Conservation (phyloP, 2,113 vertebrate genomes). For the Calyptommatus sinebrachiatus region DNA sequence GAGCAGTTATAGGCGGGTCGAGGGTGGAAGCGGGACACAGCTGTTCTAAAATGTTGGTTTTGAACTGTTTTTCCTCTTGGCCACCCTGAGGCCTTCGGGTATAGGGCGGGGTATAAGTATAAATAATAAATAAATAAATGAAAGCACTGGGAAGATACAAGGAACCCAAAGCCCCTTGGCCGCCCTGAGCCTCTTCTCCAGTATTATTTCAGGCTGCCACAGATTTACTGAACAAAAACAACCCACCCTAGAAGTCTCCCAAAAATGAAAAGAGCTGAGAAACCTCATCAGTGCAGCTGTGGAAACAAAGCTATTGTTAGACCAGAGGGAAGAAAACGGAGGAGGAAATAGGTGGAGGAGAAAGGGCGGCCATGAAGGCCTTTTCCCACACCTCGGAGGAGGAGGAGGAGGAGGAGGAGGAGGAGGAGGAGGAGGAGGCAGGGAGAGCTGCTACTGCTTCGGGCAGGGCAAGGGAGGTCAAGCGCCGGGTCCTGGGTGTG, state of each 20-base stretch:
- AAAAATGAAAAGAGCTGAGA: conserved; percentile 58
- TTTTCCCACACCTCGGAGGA: conserved; percentile 38
- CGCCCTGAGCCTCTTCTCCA: conserved; percentile 63
- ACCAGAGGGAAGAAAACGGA: conserved; percentile 51
- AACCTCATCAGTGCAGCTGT: conserved; percentile 65
- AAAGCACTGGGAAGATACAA: conserved; percentile 34
- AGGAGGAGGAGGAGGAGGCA: neutral
- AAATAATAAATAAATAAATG: no score
- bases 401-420: neutral
- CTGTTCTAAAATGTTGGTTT: no score
- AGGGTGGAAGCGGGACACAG: no score
- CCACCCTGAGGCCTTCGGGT: no score
- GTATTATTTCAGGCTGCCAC: conserved; percentile 62
- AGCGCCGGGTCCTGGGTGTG: conserved; percentile 57
- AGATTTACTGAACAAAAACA: conserved; percentile 69
- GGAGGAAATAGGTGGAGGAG: conserved; percentile 57
- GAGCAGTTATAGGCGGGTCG: no score
- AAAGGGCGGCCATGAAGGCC: conserved; percentile 60
- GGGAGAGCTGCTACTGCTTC: conserved; percentile 60
- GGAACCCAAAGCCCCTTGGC: conserved; percentile 38
- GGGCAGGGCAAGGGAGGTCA: conserved; percentile 60
- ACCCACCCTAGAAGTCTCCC: conserved; percentile 62
- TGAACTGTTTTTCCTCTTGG: no score
- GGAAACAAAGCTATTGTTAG: conserved; percentile 68
- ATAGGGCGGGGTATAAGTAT: no score